These are phyloP conservation scores for Porites lobata DNA, from an alignment of 92 coral and sea anemone species.

Conservation along the genomic window DNA sequence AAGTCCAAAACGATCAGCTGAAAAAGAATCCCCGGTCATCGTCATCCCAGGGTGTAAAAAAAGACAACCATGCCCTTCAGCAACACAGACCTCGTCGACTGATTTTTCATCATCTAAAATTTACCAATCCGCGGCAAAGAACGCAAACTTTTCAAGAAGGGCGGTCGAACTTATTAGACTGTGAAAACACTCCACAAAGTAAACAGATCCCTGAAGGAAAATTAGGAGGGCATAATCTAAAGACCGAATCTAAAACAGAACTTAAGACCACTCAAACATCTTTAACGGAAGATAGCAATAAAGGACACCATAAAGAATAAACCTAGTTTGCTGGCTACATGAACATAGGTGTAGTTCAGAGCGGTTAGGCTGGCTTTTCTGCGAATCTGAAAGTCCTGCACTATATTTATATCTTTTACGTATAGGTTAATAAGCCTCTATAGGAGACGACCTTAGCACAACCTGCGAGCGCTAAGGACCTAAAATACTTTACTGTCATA, in stretches of 20 bases:
- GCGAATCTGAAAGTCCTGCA: too few relatives aligned
- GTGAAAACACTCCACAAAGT: neutral
- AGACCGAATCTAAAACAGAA: neutral
- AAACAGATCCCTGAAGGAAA: neutral
- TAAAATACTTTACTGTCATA: too few relatives aligned
- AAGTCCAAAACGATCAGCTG: neutral
- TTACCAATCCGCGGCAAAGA: conserved; percentile 4
- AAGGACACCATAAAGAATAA: neutral
- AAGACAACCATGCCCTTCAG: neutral
- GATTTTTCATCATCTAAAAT: neutral
- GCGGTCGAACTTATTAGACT: neutral
- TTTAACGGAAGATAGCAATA: neutral
- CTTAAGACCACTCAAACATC: neutral
- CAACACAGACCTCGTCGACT: neutral
- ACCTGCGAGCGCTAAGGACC: too few relatives aligned
- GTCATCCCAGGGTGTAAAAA: neutral
- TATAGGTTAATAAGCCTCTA: too few relatives aligned
- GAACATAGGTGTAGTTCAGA: too few relatives aligned
- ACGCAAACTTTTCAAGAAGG: neutral
- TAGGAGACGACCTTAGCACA: too few relatives aligned
- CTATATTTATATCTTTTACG: too few relatives aligned
- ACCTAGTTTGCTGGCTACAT: neutral
- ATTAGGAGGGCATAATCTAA: neutral
- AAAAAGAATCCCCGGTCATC: neutral
- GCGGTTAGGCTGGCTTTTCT: too few relatives aligned